These are phyloP conservation scores for Nyctibius grandis DNA, from an alignment of 2,797 vertebrate species.

Conservation along the genomic window DNA sequence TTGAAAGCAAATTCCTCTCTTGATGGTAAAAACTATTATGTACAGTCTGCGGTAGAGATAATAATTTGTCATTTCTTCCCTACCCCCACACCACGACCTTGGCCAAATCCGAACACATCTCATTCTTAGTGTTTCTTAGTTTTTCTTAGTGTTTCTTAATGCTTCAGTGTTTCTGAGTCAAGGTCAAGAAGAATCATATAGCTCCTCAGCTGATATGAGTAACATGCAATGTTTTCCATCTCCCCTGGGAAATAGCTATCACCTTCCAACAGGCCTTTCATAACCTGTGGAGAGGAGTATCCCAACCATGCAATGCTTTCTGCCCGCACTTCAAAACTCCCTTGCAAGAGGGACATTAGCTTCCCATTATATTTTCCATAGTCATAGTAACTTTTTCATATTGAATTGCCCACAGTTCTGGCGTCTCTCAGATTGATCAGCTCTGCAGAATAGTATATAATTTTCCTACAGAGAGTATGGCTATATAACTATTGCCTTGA, in stretches of 20 bases:
- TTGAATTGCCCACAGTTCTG: not conserved
- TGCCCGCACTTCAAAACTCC: not conserved
- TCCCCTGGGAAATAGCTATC: not conserved
- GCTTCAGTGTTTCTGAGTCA: not conserved
- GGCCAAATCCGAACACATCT: not conserved
- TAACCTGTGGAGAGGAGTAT: not conserved
- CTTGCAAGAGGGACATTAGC: not conserved
- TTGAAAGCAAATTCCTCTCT: slow-evolving; percentile 9
- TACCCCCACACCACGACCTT: not conserved
- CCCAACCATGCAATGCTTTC: not conserved
- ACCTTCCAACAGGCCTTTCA: not conserved
- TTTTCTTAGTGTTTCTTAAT: not conserved
- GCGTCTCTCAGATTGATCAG: not conserved
- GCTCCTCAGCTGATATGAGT: not conserved
- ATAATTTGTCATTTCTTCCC: not conserved
- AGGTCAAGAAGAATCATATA: slow-evolving; percentile 2
- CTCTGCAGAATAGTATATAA: not conserved
- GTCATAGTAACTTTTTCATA: not conserved
- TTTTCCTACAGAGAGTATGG: not conserved
- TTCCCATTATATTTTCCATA: not conserved
- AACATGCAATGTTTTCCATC: not conserved
- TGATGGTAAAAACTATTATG: not conserved
- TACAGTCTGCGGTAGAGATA: not conserved
- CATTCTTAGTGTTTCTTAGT: not conserved
- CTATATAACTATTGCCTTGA: not conserved